Evolutionary conservation across 2,113 vertebrate species (phyloP).

Genomic region (Megaptera novaeangliae): DNA sequence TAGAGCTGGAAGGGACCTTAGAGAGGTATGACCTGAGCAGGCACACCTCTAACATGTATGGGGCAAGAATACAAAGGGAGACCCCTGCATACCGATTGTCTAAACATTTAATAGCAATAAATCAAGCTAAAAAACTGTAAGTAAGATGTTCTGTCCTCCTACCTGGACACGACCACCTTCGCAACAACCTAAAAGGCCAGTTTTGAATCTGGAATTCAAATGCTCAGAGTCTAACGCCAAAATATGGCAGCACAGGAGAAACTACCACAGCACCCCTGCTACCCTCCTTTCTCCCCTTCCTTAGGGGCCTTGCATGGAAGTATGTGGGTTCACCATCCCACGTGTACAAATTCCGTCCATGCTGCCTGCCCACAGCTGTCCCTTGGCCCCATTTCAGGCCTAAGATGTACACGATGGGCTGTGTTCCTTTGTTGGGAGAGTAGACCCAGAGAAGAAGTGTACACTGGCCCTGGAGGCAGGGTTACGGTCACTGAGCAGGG

Average conservation of each 20-base stretch:
- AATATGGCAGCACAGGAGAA: neutral
- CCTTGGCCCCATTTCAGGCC: neutral
- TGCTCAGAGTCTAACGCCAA: neutral
- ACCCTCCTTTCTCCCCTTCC: neutral
- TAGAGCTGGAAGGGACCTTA: neutral
- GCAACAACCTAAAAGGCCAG: neutral
- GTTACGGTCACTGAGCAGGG: neutral
- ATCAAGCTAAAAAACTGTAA: neutral
- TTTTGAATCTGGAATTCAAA: neutral
- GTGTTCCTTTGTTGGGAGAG: neutral
- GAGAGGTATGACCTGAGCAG: neutral
- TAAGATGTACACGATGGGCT: fast-evolving
- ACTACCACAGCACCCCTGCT: neutral
- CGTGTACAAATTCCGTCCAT: neutral
- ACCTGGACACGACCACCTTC: neutral
- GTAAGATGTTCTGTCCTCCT: neutral
- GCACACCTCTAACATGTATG: neutral
- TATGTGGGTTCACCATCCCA: neutral
- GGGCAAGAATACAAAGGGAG: neutral
- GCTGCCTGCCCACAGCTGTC: neutral
- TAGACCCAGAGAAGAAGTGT: neutral
- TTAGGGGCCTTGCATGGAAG: neutral
- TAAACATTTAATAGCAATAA: neutral
- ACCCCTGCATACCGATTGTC: neutral
- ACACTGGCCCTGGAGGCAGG: neutral